These are phyloP conservation scores for Heteronetta atricapilla DNA, from an alignment of 2,113 vertebrate species.

Conservation along the genomic window DNA sequence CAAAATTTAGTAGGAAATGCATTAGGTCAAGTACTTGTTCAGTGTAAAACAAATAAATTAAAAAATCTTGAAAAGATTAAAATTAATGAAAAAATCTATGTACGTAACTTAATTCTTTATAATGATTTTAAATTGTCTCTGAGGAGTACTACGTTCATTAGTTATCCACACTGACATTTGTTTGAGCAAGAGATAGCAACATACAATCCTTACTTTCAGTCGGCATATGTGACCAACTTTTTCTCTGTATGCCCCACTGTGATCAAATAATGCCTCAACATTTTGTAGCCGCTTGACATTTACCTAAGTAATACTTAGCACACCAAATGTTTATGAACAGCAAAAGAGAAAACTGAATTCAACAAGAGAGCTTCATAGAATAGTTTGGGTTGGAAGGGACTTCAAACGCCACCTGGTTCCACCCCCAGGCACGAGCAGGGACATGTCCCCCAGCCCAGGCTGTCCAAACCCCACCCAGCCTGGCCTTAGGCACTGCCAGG, in stretches of 20 bases:
- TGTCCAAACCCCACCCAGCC: too few species aligned
- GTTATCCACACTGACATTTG: neutral
- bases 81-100: slow-evolving; percentile 14
- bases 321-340: neutral
- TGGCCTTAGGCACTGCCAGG: too few species aligned
- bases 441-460: too few species aligned
- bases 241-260: neutral
- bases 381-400: too few species aligned
- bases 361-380: neutral
- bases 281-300: neutral
- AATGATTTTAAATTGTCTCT: neutral
- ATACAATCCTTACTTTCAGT: neutral
- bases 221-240: neutral
- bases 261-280: neutral
- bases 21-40: neutral
- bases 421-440: too few species aligned
- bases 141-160: neutral
- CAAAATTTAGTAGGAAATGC: neutral
- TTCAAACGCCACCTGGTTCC: too few species aligned
- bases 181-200: neutral
- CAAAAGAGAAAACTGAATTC: neutral
- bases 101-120: neutral
- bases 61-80: neutral
- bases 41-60: neutral
- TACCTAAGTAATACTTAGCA: neutral